Evolutionary conservation across 2,113 vertebrate species (phyloP).

Genomic region (Chauna torquata): DNA sequence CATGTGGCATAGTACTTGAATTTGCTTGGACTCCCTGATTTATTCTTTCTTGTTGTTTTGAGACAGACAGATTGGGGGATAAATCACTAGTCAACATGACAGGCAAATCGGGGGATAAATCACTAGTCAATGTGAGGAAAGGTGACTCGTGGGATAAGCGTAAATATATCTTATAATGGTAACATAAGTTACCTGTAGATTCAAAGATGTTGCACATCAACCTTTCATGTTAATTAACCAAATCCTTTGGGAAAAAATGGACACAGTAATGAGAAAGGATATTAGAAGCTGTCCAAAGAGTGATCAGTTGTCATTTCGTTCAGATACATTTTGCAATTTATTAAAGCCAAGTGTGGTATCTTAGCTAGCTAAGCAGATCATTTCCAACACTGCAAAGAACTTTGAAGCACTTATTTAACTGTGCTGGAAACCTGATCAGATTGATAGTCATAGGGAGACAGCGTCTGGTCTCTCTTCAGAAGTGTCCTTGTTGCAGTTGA

Average conservation of each 20-base stretch:
- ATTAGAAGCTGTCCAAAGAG: not conserved
- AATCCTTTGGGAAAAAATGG: not conserved
- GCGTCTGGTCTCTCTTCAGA: not conserved
- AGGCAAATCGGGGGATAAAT: not conserved
- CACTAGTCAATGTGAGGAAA: not conserved
- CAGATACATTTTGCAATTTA: not conserved
- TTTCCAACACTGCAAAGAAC: not conserved
- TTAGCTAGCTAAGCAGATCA: not conserved
- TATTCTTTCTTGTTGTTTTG: not conserved
- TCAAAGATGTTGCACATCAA: not conserved
- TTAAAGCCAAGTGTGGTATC: not conserved
- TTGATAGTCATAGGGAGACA: not conserved
- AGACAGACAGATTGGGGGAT: not conserved
- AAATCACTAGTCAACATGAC: not conserved
- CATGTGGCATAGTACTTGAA: not conserved
- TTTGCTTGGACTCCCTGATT: not conserved
- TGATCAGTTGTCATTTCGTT: not conserved
- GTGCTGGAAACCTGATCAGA: not conserved
- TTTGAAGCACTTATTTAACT: not conserved
- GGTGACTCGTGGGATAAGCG: not conserved
- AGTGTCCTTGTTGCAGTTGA: not conserved
- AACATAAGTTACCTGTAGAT: not conserved
- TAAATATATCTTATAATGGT: not conserved
- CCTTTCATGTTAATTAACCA: not conserved
- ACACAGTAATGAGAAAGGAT: not conserved